Percentiles rank a stretch among this genome's conserved stretches.
phyloP scores from a whole-genome alignment of 2,888 invertebrate species.

The Netelia inedita region DNA sequence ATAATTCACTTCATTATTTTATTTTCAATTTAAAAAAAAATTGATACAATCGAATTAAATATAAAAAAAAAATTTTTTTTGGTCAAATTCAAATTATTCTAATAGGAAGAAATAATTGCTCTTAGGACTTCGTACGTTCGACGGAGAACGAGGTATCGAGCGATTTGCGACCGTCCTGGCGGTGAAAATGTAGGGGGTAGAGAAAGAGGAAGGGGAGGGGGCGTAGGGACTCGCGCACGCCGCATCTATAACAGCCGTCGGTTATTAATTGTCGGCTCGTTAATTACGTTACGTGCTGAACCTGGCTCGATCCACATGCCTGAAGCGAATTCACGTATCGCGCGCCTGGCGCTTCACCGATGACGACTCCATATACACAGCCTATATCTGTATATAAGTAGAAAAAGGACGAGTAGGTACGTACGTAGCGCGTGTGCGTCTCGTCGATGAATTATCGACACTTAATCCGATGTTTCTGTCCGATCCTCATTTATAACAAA shows the following conservation, averaged over 20 bases:
- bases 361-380: slow-evolving; percentile 40
- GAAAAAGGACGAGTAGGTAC: slow-evolving; percentile 33
- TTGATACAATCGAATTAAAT: too few species aligned
- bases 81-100: too few species aligned
- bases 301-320: slow-evolving; percentile 71
- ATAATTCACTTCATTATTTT: too few species aligned
- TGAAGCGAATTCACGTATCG: slow-evolving; percentile 62
- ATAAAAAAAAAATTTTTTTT: too few species aligned
- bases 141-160: too few species aligned
- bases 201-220: slow-evolving; percentile 18
- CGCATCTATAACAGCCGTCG: slow-evolving; percentile 66
- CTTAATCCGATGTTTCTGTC: slow-evolving; percentile 40
- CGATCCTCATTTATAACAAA: slow-evolving; percentile 24
- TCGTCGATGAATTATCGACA: slow-evolving; percentile 50
- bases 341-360: slow-evolving; percentile 34
- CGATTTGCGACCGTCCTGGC: neutral
- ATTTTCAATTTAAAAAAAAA: too few species aligned
- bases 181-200: slow-evolving; percentile 25
- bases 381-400: neutral
- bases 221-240: slow-evolving; percentile 41
- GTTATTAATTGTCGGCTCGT: slow-evolving; percentile 78
- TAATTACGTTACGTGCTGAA: slow-evolving; percentile 76
- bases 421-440: neutral
- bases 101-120: too few species aligned
- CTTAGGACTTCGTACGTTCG: too few species aligned